Evolutionary conservation across 2,113 vertebrate genomes (phyloP).

Genomic region (Heterochromis multidens): DNA sequence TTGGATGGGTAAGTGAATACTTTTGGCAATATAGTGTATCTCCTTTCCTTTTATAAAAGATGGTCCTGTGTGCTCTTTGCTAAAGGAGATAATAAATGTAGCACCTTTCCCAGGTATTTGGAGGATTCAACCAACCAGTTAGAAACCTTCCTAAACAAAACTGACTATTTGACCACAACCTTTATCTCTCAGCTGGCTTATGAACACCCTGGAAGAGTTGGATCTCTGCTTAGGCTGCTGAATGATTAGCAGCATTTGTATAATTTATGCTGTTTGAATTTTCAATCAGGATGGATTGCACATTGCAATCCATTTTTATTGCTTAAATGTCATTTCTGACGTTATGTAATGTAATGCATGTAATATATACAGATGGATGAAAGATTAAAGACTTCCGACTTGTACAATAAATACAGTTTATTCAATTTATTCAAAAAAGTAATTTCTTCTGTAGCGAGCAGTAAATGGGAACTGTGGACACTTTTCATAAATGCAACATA

Average conservation of each 20-base stretch:
- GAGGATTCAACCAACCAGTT: neutral
- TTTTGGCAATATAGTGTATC: no score
- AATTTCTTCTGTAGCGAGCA: neutral
- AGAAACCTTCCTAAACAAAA: neutral
- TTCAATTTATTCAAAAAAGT: neutral
- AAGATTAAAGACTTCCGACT: no score
- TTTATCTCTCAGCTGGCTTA: neutral
- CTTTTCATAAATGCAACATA: rapidly evolving
- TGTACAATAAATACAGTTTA: neutral
- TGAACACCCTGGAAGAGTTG: no score
- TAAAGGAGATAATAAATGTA: neutral
- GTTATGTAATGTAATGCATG: no score
- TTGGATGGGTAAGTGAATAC: no score
- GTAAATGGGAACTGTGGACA: neutral
- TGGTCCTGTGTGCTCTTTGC: neutral
- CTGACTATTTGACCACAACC: neutral
- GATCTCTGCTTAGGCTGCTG: neutral
- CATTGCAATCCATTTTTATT: neutral
- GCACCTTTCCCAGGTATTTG: neutral
- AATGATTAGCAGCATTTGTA: no score
- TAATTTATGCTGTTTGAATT: no score
- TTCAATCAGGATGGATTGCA: neutral
- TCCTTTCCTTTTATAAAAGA: neutral
- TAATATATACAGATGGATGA: rapidly evolving
- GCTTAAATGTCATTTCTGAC: neutral